Conservation (phyloP, 2,113 vertebrate genomes). For the Syrmaticus mikado region DNA sequence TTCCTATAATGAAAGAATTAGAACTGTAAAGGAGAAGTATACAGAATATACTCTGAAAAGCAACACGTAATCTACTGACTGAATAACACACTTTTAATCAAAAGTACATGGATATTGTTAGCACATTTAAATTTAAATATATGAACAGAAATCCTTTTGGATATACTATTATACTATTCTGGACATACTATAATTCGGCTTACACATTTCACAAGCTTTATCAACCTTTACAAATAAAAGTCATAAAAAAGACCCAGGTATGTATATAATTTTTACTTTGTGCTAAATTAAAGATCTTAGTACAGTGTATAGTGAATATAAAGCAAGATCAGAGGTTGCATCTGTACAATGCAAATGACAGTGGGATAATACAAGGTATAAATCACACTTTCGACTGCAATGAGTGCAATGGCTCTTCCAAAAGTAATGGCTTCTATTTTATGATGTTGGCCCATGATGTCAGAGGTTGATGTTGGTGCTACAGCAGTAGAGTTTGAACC, state of each 20-base stretch:
- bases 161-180: not conserved
- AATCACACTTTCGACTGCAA: not conserved
- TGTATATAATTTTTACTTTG: not conserved
- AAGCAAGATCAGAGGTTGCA: not conserved
- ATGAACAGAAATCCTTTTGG: constrained; percentile 30
- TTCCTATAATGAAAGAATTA: constrained; percentile 92
- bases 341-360: not conserved
- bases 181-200: not conserved
- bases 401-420: not conserved
- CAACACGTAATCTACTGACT: constrained; percentile 21
- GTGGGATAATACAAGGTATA: not conserved
- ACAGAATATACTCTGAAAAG: constrained; percentile 49
- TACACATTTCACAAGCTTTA: not conserved
- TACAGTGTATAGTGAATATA: not conserved
- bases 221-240: not conserved
- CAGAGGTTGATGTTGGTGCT: not conserved
- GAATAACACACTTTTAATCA: constrained; percentile 2
- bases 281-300: not conserved
- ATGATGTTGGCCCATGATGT: not conserved
- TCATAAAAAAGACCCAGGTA: not conserved
- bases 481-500: not conserved
- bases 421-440: not conserved
- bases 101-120: constrained; percentile 18
- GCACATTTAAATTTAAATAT: constrained; percentile 8
- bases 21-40: constrained; percentile 80